Conservation (phyloP, 2,797 vertebrate genomes). For the Hydrophis major region DNA sequence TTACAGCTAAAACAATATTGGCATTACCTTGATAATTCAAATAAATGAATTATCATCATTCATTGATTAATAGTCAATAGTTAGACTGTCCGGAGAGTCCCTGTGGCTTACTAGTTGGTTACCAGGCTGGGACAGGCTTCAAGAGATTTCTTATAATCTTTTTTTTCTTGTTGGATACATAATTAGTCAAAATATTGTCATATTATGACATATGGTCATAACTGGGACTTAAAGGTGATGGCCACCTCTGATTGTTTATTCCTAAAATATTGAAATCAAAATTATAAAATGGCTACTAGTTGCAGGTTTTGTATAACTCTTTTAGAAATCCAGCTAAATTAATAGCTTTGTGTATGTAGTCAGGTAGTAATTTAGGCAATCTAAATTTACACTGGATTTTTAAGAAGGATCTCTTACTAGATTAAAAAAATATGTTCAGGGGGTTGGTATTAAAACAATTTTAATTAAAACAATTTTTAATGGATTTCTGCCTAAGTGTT, state of each 20-base stretch:
- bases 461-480: slow-evolving; percentile 34
- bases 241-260: background rate
- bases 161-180: background rate
- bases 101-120: background rate
- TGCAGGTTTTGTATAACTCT: background rate
- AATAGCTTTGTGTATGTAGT: background rate
- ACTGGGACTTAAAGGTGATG: background rate
- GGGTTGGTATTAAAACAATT: background rate
- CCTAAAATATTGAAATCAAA: background rate
- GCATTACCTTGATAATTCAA: background rate
- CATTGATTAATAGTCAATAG: background rate
- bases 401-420: background rate
- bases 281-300: background rate
- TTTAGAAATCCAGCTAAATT: background rate
- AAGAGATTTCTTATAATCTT: background rate
- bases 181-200: background rate
- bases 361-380: background rate
- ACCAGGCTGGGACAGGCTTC: background rate
- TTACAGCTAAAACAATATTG: background rate
- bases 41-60: background rate
- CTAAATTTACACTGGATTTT: background rate
- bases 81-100: background rate
- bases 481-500: fast-evolving
- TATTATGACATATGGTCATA: background rate
- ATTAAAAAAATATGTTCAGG: background rate